Conservation (phyloP, 2,113 vertebrate genomes). For the Thalassarche chlororhynchos region DNA sequence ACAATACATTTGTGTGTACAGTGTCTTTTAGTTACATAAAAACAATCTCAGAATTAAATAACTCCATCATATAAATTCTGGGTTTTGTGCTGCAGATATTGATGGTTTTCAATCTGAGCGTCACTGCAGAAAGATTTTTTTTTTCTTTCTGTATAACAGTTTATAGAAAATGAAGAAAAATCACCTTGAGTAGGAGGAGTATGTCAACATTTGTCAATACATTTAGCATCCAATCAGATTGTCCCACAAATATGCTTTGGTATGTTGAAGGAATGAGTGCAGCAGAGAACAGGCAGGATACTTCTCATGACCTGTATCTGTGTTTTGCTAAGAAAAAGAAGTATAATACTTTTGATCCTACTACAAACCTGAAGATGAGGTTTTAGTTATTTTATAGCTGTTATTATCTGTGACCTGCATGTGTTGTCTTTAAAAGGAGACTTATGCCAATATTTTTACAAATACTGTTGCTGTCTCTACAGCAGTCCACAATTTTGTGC, state of each 20-base stretch:
- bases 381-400: background rate
- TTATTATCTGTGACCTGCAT: background rate
- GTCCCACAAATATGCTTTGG: background rate
- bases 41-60: background rate
- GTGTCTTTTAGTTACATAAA: background rate
- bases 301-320: background rate
- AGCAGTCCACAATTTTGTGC: background rate
- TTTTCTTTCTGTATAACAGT: background rate
- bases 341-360: background rate
- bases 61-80: background rate
- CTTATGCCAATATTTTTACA: background rate
- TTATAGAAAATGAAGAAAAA: background rate
- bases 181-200: background rate
- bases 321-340: background rate
- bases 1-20: background rate
- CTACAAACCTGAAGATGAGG: background rate
- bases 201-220: background rate
- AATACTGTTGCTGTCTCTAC: background rate
- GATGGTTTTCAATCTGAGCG: background rate
- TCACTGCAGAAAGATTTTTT: background rate
- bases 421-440: background rate
- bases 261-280: background rate
- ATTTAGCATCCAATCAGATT: background rate
- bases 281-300: background rate
- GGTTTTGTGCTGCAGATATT: background rate